Conservation (phyloP, 2,797 vertebrate species). For the Meda fulgida region DNA sequence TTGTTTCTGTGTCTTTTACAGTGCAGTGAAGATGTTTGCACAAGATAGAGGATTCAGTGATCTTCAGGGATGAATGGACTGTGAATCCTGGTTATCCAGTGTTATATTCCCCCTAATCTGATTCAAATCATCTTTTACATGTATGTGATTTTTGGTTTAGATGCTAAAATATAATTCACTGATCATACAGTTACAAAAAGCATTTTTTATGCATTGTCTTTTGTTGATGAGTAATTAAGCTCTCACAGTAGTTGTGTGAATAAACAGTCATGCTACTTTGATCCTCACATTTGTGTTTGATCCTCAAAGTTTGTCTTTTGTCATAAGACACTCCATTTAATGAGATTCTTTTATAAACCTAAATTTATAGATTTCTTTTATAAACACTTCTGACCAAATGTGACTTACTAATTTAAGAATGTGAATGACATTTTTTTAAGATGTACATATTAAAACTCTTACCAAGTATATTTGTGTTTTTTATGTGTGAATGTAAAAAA, state of each 20-base stretch:
- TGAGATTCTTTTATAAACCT: neutral
- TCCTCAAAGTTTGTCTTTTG: neutral
- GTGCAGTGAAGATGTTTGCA: constrained; percentile 78
- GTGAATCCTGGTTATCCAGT: neutral
- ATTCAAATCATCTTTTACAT: neutral
- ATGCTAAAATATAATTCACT: neutral
- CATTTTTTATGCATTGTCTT: neutral
- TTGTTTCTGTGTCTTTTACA: constrained; percentile 60
- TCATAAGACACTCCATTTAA: neutral
- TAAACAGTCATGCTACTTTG: neutral
- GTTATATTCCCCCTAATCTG: neutral
- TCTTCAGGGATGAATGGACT: neutral
- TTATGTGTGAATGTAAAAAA: neutral
- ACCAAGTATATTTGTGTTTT: neutral
- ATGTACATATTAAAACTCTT: constrained; percentile 2
- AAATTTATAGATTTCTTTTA: neutral
- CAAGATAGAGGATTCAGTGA: constrained; percentile 61
- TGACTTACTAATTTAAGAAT: neutral
- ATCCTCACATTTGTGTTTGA: no score
- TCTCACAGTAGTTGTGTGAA: neutral
- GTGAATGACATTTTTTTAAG: neutral
- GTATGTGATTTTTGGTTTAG: neutral
- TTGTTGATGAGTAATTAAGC: neutral
- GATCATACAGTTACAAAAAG: neutral
- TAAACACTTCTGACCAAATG: neutral